Percentiles rank a stretch among this genome's conserved stretches.
Conservation (phyloP, 2,888 invertebrate genomes). For the Lycaena phlaeas region DNA sequence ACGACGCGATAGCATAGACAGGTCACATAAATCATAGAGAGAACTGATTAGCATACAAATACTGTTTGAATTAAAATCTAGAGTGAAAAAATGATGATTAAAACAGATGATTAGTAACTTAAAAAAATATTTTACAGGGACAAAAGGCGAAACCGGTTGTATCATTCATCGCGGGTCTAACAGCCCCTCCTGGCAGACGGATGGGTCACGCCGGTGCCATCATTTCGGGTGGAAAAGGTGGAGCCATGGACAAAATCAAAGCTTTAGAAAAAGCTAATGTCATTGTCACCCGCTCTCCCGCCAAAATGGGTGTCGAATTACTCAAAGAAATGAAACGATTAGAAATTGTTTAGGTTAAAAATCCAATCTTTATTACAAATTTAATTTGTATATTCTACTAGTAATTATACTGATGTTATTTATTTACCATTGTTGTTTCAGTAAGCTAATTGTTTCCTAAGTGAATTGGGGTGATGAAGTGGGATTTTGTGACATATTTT, state of each 20-base stretch:
- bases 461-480: conserved; percentile 1
- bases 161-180: conserved; percentile 98
- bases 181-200: conserved; percentile 97
- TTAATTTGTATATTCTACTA: conserved; percentile 49
- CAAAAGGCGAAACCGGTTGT: conserved; percentile 96
- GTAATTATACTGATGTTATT: conserved; percentile 54
- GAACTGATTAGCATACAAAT: no score
- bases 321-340: conserved; percentile 91
- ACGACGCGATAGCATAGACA: no score
- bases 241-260: conserved; percentile 97
- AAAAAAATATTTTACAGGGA: conserved; percentile 70
- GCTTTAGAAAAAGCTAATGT: conserved; percentile 95
- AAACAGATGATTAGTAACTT: background rate
- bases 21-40: no score
- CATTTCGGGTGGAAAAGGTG: conserved; percentile 98
- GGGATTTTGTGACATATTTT: conserved; percentile 8
- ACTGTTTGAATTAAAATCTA: no score
- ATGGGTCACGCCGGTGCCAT: conserved; percentile 99
- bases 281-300: conserved; percentile 94
- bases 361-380: conserved; percentile 27
- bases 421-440: conserved; percentile 35
- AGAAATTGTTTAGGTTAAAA: conserved; percentile 69
- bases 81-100: no score
- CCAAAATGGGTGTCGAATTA: conserved; percentile 94
- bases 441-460: conserved; percentile 8